phyloP scores from a whole-genome alignment of 1,140 invertebrate genomes.

The Meloidogyne exigua region DNA sequence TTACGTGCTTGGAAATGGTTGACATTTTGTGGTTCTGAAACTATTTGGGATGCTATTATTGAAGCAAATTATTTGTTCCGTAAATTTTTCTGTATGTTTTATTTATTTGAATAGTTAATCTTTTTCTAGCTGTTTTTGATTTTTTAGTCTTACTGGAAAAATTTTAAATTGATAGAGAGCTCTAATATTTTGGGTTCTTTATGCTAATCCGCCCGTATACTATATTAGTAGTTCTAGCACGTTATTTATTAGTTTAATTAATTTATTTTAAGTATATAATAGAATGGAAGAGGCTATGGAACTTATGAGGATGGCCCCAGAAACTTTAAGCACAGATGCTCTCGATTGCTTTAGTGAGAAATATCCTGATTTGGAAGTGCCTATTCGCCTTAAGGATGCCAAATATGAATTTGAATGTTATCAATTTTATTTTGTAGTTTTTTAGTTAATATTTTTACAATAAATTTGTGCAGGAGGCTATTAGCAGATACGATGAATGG shows the following conservation, averaged over 20 bases:
- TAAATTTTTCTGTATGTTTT: conserved; percentile 41
- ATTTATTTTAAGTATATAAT: conserved; percentile 32
- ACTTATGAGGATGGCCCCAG: conserved; percentile 33
- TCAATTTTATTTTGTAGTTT: conserved; percentile 43
- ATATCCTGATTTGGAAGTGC: conserved; percentile 14
- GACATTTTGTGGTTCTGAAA: conserved; percentile 42
- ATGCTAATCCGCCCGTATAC: too few species aligned
- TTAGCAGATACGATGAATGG: conserved; percentile 36
- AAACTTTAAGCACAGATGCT: conserved; percentile 26
- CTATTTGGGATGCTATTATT: conserved; percentile 38
- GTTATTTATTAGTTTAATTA: not conserved
- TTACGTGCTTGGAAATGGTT: conserved; percentile 45
- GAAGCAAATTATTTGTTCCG: conserved; percentile 46
- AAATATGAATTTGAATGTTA: conserved; percentile 43
- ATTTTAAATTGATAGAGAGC: not conserved
- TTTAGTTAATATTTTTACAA: not conserved
- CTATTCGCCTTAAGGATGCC: conserved; percentile 22
- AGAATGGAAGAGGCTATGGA: conserved; percentile 43
- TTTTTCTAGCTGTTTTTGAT: too few species aligned
- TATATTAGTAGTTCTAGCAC: too few species aligned
- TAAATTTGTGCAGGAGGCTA: conserved; percentile 33
- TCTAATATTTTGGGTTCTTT: not conserved
- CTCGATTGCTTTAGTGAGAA: conserved; percentile 27
- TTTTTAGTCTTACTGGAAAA: not conserved
- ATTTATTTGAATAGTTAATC: not conserved